Evolutionary conservation across 2,797 vertebrate genomes (phyloP).

Genomic region (Pogoniulus pusillus): DNA sequence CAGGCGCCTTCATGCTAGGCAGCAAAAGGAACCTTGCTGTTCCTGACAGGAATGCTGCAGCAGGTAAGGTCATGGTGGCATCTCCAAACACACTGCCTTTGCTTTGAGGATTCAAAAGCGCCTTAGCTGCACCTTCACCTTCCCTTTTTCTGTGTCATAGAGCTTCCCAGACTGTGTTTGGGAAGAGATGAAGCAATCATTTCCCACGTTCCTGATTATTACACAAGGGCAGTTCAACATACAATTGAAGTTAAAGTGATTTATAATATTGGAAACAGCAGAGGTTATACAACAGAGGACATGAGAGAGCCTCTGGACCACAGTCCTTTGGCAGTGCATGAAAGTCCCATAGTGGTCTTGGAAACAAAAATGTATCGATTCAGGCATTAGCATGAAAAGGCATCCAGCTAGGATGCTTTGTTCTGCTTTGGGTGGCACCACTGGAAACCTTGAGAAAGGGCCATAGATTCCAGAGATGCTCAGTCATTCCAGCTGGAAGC

Average conservation of each 20-base stretch:
- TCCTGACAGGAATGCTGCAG: not conserved
- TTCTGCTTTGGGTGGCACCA: conserved; percentile 44
- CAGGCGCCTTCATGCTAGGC: not conserved
- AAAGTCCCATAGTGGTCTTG: conserved; percentile 36
- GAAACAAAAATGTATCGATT: not conserved
- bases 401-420: conserved; percentile 32
- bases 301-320: conserved; percentile 22
- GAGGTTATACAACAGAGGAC: not conserved
- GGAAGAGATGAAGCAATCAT: not conserved
- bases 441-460: conserved; percentile 38
- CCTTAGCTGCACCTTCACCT: not conserved
- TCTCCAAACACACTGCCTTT: not conserved
- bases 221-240: not conserved
- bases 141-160: not conserved
- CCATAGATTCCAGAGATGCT: not conserved
- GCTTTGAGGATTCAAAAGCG: not conserved
- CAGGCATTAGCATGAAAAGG: conserved; percentile 35
- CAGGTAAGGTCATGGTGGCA: not conserved
- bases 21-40: not conserved
- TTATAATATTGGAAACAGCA: not conserved
- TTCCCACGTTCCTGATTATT: conserved; percentile 26
- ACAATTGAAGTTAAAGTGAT: conserved; percentile 1
- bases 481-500: conserved; percentile 33
- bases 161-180: not conserved
- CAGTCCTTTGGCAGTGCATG: conserved; percentile 29